Evolutionary conservation across 92 coral and sea anemone genomes (phyloP), one percentile per base, ranked within the genome.

Genomic region (Umimayanthus kanabou): DNA sequence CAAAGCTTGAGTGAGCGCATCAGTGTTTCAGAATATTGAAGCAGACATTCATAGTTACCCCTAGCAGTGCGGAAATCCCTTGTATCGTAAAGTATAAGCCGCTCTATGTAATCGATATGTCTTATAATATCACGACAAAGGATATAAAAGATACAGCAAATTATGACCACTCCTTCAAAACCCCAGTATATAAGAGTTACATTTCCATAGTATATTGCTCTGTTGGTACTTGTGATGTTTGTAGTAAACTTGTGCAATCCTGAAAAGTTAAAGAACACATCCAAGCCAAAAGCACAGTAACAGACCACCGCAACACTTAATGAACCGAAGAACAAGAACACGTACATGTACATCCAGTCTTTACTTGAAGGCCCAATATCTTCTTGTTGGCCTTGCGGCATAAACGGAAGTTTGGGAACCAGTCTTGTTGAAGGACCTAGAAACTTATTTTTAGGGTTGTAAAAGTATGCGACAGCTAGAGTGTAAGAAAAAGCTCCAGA

Each of bases 111-210:
- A n/a, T 91, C 95, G 69, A 93, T 81, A 76, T 93, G 95, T 45
- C 90, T 83, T 1, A 84, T 65, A 49, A 91, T 93, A 70, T 91
- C 90, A 67, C 88, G 91, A 25, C 95, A 91, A 33, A 87, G 73
- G 39, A 93, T 84, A 67, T 88, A 93, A 84, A 93, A 93, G 55
- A 85, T 81, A 72, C 93, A 91, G 65, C 93, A 93, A 14, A 90
- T 81, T 4, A 87, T 89, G 4, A 89, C 92, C 1, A 85, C 90
- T 33, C 93, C 84, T 28, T 86, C 43, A 50, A 91, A 89, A 3
- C 93, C 95, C 88, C 91, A 91, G 89, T 88, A 89, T 0, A 91
- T 87, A 9, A 83, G 45, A 1, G 83, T 85, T 39, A 91, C 84
- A 9, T 77, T 72, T 18, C 78, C 55, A 75, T 77, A 89, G 76